Base-by-base conservation (phyloP, 2,113 vertebrate genomes). In the Proterorhinus semilunaris region DNA sequence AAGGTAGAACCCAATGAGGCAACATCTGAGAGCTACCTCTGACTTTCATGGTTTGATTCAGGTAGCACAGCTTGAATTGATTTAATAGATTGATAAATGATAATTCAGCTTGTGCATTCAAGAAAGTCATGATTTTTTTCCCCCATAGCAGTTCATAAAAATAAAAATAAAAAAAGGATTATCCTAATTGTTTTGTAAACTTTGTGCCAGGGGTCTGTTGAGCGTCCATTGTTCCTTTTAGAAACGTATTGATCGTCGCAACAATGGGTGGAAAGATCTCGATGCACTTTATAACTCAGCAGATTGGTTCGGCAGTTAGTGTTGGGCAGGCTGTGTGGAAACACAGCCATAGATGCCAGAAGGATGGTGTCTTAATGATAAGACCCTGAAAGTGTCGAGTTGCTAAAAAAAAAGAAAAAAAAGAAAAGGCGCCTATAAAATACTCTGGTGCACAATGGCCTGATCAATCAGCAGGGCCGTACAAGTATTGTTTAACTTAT, bases 201-300 rank as follows among this genome's bases (percentile, higher is more conserved):
- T 16, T 66, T 69, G 73, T 70, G 71, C 50, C 15, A 44, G 65
- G 55, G 11, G 46, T 67, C 50, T 75, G 71, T 62, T 17, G 67
- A 74, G 62, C 58, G 72, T 70, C 69, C 62, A 78, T 83, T 79
- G 82, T 82, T 86, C 78, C 66, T 70, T 83, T 71, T 66, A 74
- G 68, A 78, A 68, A 65, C 72, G 47, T 81, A 89, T 86, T 68
- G 83, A 87, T 85, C 66, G 53, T 8, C 11, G 71, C 51, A 87
- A 87, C 82, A 86, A 82, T 77, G 47, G 80, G 72, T 66, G 75
- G 68, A 66, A 71, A 75, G 70, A 81, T 73, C 63, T 72, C 58
- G 65, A 42, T n/a, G 48, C 36, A 51, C 67, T 77, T 74, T 65
- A 73, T 84, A 84, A 87, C 74, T 89, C 87, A 85, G 86, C 82